Evolutionary conservation across 23 tunicate genomes (phyloP), one percentile per base, ranked within the genome.

Genomic region (Halocynthia aurantium): DNA sequence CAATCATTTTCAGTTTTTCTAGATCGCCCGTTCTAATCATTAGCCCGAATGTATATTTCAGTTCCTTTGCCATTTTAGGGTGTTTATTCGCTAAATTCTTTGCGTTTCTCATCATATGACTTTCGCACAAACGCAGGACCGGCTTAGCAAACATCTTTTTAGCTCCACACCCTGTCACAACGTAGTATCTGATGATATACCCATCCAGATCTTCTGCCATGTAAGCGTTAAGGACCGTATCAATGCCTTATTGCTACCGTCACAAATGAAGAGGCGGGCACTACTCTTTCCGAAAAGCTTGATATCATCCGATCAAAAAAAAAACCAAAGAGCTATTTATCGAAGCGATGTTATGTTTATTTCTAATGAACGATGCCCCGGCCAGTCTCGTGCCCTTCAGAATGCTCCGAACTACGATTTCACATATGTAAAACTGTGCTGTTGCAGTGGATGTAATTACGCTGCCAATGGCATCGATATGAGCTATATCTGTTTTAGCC

Each of bases 221-320:
- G 17, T 10, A 72, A 72, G 15, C n/a, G 57, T 44, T 19, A 17
- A 72, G 51, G 15, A 72, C 51, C 60, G 22, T 40, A 72, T 72
- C 58, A 72, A 51, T 19, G 51, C 76, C 13, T 5, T 72, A 72
- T n/a, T n/a, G n/a, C 76, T 72, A 17, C 76, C 76, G 5, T 72
- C 76, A 56, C 76, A 72, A 72, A 72, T 51, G 18, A 72, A 40
- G 13, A 10, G 61, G 50, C 57, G 50, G 12, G 50, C 57, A 9
- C 57, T 40, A 51, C 15, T 12, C 17, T 72, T 72, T 40, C 57
- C 57, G 17, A 72, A 72, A 15, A 72, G 13, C 50, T 72, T 51
- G 5, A 19, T 21, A 5, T 72, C 76, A 56, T 72, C 76, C 15
- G 51, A 13, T 21, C 62, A 5, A 17, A 72, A 72, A n/a, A 44